phyloP scores from a whole-genome alignment of 2,888 invertebrate genomes.

The Polydesmus complanatus region DNA sequence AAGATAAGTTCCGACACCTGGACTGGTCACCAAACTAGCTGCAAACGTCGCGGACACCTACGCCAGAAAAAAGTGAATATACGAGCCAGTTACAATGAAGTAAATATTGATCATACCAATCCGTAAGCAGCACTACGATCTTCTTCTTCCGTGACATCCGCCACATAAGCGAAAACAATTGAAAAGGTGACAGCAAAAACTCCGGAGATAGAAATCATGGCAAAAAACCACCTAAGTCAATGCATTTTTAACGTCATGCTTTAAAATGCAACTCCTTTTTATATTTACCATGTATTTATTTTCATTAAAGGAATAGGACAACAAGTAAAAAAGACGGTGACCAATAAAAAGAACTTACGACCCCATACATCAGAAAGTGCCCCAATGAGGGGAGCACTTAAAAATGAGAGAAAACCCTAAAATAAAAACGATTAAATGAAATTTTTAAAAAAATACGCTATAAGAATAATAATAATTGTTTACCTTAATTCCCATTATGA shows the following conservation, averaged over 20 bases:
- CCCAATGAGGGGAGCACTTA: slow-evolving; percentile 92
- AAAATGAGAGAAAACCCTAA: slow-evolving; percentile 85
- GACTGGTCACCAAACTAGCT: slow-evolving; percentile 96
- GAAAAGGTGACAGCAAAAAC: slow-evolving; percentile 98
- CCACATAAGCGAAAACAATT: slow-evolving; percentile 98
- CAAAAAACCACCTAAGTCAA: slow-evolving; percentile 76
- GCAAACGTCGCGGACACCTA: slow-evolving; percentile 93
- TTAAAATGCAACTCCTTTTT: not conserved
- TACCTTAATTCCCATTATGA: slow-evolving; percentile 93
- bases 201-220: slow-evolving; percentile 96
- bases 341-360: slow-evolving; percentile 88
- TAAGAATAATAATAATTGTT: not conserved
- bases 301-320: slow-evolving; percentile 97
- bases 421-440: slow-evolving; percentile 22
- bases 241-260: not conserved
- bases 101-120: slow-evolving; percentile 40
- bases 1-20: slow-evolving; percentile 70
- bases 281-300: slow-evolving; percentile 80
- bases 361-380: slow-evolving; percentile 98
- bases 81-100: not conserved
- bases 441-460: not conserved
- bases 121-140: slow-evolving; percentile 92
- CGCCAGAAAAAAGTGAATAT: not conserved
- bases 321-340: slow-evolving; percentile 98
- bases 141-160: slow-evolving; percentile 94